Evolutionary conservation across 2,888 invertebrate genomes (phyloP).

Genomic region (Lasioglossum figueresi): DNA sequence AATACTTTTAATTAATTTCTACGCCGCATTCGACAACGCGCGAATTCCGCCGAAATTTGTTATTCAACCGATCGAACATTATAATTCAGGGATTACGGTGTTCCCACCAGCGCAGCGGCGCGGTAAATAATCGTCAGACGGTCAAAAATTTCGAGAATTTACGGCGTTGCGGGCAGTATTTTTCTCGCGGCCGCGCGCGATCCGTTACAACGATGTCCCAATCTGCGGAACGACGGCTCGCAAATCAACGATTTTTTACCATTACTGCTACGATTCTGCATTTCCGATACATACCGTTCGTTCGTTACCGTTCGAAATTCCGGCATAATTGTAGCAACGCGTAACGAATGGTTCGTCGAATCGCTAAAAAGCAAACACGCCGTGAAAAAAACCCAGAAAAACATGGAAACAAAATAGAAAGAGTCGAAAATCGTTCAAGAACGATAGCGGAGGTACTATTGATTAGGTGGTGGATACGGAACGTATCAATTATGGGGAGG

Average conservation of each 20-base stretch:
- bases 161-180: slow-evolving; percentile 26
- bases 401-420: background rate
- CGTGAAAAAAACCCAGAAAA: too few species aligned
- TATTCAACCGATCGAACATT: slow-evolving; percentile 24
- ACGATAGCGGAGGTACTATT: background rate
- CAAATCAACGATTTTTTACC: slow-evolving; percentile 57
- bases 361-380: slow-evolving; percentile 20
- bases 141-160: slow-evolving; percentile 49
- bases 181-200: background rate
- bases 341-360: slow-evolving; percentile 1
- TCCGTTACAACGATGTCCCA: slow-evolving; percentile 40
- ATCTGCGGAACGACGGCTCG: slow-evolving; percentile 49
- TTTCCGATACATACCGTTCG: slow-evolving; percentile 17
- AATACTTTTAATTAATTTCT: background rate
- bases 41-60: slow-evolving; percentile 7
- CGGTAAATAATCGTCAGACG: slow-evolving; percentile 40
- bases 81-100: slow-evolving; percentile 41
- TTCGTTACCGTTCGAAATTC: slow-evolving; percentile 26
- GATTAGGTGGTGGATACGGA: background rate
- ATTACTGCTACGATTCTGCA: background rate
- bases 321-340: slow-evolving; percentile 35
- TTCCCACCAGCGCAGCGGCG: background rate
- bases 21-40: background rate
- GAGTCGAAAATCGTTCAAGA: background rate
- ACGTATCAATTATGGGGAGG: background rate